A percentile compares a stretch with the other conserved stretches of the same genome.
Evolutionary conservation across 2,888 invertebrate genomes (phyloP).

Genomic region (Athalia circularis): DNA sequence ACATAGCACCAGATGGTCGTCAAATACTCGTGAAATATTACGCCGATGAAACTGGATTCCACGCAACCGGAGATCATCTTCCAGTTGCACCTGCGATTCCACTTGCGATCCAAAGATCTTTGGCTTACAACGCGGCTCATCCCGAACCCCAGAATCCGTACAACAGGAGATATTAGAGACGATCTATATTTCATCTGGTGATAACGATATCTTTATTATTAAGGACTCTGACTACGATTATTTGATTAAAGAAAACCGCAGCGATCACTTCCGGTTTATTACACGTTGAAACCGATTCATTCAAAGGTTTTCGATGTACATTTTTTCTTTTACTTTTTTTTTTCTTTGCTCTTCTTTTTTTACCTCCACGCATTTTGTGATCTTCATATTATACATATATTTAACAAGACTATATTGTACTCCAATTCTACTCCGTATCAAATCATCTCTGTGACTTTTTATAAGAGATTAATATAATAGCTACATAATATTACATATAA

Average conservation of each 20-base stretch:
- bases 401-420: constrained; percentile 19
- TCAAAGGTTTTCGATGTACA: background rate
- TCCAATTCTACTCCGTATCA: background rate
- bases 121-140: constrained; percentile 78
- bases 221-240: background rate
- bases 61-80: constrained; percentile 84
- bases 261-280: constrained; percentile 26
- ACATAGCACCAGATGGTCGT: constrained; percentile 82
- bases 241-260: background rate
- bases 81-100: constrained; percentile 91
- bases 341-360: no score
- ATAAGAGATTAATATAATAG: constrained; percentile 12
- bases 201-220: background rate
- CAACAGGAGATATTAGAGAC: constrained; percentile 59
- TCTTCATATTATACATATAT: background rate
- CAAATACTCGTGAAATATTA: constrained; percentile 80
- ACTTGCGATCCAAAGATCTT: constrained; percentile 81
- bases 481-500: background rate
- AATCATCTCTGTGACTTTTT: background rate
- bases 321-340: background rate
- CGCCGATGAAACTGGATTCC: constrained; percentile 84
- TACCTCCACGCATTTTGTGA: background rate
- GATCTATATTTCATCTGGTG: background rate
- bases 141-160: constrained; percentile 73
- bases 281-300: background rate